A percentile compares a stretch with the other conserved stretches of the same genome.
Evolutionary conservation across 2,113 vertebrate genomes (phyloP).

Genomic region (Vulpes vulpes): DNA sequence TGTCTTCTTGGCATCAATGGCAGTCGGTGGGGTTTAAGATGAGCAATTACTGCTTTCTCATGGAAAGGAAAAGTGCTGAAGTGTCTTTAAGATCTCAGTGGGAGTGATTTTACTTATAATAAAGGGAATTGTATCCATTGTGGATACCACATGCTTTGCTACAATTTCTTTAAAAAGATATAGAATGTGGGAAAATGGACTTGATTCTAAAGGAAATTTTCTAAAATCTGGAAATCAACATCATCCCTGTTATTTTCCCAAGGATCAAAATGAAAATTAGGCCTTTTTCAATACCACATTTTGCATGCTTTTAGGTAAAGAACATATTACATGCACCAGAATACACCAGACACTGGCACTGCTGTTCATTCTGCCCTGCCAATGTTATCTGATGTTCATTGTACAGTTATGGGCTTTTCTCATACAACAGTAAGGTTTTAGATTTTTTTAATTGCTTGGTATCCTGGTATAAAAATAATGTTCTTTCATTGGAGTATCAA

Average conservation of each 20-base stretch:
- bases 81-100: constrained; percentile 25
- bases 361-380: background rate
- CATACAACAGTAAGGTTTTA: background rate
- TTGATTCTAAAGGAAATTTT: background rate
- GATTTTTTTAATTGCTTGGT: background rate
- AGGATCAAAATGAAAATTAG: constrained; percentile 37
- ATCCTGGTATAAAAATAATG: background rate
- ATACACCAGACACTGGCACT: rapidly evolving
- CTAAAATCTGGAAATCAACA: background rate
- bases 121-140: constrained; percentile 53
- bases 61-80: constrained; percentile 45
- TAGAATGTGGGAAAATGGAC: background rate
- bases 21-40: background rate
- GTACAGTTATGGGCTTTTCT: background rate
- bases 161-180: background rate
- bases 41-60: constrained; percentile 58
- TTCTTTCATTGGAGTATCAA: background rate
- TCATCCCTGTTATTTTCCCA: background rate
- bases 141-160: background rate
- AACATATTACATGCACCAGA: background rate
- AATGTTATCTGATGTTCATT: background rate
- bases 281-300: background rate
- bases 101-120: constrained; percentile 54
- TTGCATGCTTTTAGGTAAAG: background rate
- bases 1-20: background rate